Conservation (phyloP, 1,140 invertebrate species). For the Stenopsyche tienmushanensis region DNA sequence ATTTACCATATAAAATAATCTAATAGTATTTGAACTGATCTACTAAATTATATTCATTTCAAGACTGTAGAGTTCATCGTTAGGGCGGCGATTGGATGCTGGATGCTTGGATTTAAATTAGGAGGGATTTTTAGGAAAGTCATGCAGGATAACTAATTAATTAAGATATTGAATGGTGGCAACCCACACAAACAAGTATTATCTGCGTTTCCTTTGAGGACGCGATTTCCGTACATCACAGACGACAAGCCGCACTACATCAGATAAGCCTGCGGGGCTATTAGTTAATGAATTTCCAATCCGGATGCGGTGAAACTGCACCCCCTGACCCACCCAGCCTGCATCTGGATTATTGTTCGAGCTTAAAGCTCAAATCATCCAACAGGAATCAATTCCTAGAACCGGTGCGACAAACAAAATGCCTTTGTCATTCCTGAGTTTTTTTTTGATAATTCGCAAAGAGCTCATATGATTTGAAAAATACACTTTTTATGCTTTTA, state of each 20-base stretch:
- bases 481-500: too few relatives aligned
- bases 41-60: too few relatives aligned
- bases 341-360: slow-evolving; percentile 6
- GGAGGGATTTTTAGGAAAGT: too few relatives aligned
- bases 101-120: too few relatives aligned
- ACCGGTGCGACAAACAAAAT: too few relatives aligned
- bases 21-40: too few relatives aligned
- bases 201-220: slow-evolving; percentile 39
- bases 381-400: background rate
- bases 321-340: background rate
- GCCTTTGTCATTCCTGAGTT: too few relatives aligned
- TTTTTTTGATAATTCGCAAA: too few relatives aligned
- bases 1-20: too few relatives aligned
- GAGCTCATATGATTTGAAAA: too few relatives aligned
- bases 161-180: slow-evolving; percentile 25
- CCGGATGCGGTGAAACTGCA: slow-evolving; percentile 18
- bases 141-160: slow-evolving; percentile 32
- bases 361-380: background rate
- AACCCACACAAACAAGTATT: slow-evolving; percentile 33
- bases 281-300: slow-evolving; percentile 40
- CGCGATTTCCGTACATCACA: slow-evolving; percentile 35
- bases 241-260: slow-evolving; percentile 20
- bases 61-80: too few relatives aligned
- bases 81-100: background rate
- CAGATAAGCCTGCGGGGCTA: slow-evolving; percentile 31